phyloP scores from a whole-genome alignment of 1,140 invertebrate genomes.

The Geopemphigus sp. region DNA sequence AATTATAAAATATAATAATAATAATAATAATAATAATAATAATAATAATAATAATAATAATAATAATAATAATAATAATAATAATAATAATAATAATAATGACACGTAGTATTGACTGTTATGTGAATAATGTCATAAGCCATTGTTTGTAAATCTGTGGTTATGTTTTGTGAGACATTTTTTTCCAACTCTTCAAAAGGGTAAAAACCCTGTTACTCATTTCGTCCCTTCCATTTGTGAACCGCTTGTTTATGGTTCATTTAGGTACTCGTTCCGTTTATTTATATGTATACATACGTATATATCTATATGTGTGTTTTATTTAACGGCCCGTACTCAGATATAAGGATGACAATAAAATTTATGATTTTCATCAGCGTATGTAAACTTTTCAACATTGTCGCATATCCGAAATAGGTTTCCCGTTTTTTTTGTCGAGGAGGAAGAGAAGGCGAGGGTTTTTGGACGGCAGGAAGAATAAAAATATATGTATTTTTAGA shows the following conservation, averaged over 20 bases:
- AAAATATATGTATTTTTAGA: conserved; percentile 42
- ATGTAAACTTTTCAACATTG: conserved; percentile 41
- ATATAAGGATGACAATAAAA: conserved; percentile 24
- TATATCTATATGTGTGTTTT: neutral
- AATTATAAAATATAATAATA: neutral
- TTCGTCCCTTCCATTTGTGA: neutral
- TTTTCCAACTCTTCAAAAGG: neutral
- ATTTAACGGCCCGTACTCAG: neutral
- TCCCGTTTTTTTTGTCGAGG: conserved; percentile 6
- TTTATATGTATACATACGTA: conserved; percentile 12
- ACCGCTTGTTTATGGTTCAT: conserved; percentile 25
- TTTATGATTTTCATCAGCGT: conserved; percentile 42
- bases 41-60: no score
- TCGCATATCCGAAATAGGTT: conserved; percentile 33
- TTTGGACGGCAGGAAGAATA: conserved; percentile 2
- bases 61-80: neutral
- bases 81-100: neutral
- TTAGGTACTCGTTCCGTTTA: conserved; percentile 11
- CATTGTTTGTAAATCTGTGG: conserved; percentile 14
- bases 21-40: neutral
- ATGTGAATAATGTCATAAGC: neutral
- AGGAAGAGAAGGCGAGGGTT: no score
- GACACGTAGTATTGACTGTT: neutral
- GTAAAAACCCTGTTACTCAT: neutral
- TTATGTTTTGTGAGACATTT: neutral